Base-by-base conservation (phyloP, 2,113 vertebrate species). In the Balaeniceps rex region DNA sequence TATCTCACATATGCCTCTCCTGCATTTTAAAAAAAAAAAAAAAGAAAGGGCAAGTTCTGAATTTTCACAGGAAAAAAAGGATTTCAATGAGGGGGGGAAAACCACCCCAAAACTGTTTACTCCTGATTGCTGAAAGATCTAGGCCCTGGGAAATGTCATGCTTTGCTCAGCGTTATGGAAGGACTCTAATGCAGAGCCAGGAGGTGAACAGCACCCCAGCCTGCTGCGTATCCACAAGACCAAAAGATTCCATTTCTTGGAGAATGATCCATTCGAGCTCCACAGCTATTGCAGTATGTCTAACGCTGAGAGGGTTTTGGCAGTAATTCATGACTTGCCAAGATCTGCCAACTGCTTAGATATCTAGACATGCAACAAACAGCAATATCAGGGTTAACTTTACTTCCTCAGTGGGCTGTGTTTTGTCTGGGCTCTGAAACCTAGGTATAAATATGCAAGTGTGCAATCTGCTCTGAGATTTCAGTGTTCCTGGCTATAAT, bases 391-490 rank as follows among this genome's bases (percentile, higher is more conserved):
- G 90, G 58, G 90, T 94, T 96, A 95, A 91, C 63, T 75, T 63
- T 17, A 14, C 57, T 93, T 94, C 82, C 77, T 91, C 78, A 63
- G 63, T 34, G 66, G 70, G 12, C 87, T 95, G 81, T 95, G 87
- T 95, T 97, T 93, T 95, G 94, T 96, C 96, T 97, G 90, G 92
- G 66, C 78, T 91, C 84, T 91, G 90, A 91, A 97, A 76, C 49
- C 63, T 65, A n/a, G 87, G 80, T 94, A 83, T 96, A 97, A 90
- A 96, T 93, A 70, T 91, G 82, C 82, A 91, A 90, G 81, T 58
- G 95, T 95, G 84, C 93, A 95, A 18, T 85, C 90, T 95, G 93
- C 71, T 81, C 38, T 63, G 84, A 70, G 87, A 83, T 97, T 96
- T 96, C 58, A 49, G 75, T 84, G 89, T 93, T 95, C 90, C 92